Evolutionary conservation across 2,797 vertebrate genomes (phyloP), one percentile per base, ranked within the genome.

Genomic region (Hydrophis major): DNA sequence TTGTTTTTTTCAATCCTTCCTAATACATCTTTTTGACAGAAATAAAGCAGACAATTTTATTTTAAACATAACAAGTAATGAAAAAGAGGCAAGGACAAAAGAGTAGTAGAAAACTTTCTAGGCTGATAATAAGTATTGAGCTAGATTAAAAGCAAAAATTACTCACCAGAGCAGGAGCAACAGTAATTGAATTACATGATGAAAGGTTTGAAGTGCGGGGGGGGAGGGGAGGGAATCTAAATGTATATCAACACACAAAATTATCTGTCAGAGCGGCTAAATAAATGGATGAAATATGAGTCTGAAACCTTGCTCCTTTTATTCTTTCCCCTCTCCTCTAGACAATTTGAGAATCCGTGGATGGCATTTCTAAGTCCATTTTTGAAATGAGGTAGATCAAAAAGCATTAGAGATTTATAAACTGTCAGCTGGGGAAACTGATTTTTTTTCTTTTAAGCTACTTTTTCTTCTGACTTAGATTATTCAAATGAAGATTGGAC

Each of bases 121-220:
- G 91, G 92, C 94, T 96, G 89, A 96, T 89, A 96, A 91, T 32
- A 88, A 96, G 86, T 90, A 96, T 95, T 92, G 0, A 94, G 94
- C 93, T 92, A 96, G 94, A 97, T 97, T 96, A 97, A 97, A 97
- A 96, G 92, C 95, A 89, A 98, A 98, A 98, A 96, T 94, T 92
- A 97, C 42, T 92, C 92, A 96, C 93, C 90, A 94, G 94, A 96
- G 96, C 94, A 97, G 95, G 96, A 98, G 94, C 96, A 97, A 94
- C 42, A 22, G 88, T 97, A 97, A 98, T 97, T 96, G 95, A 98
- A 97, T 97, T 97, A 97, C 69, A 95, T 94, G 95, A 92, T 96
- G 78, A 93, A 97, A 96, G 89, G 97, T 96, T 96, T 95, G 94
- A 95, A 94, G 93, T 94, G 55, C n/a, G 56, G 66, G 89, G 89